These are phyloP conservation scores for Drosophila merina DNA, from an alignment of 2,888 invertebrate genomes.

Conservation along the genomic window DNA sequence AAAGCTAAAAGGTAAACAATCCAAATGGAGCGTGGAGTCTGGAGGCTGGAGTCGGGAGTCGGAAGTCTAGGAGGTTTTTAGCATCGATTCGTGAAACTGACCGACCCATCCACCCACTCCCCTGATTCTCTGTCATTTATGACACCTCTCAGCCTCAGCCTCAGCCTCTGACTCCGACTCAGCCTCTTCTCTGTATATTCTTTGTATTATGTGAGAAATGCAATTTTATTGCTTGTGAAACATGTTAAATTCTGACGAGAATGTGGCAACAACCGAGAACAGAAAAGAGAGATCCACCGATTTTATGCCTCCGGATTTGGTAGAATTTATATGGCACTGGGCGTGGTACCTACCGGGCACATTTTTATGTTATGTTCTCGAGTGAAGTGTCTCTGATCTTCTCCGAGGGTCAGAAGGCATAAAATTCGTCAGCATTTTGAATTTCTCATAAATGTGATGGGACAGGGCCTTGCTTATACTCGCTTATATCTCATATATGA, in stretches of 20 bases:
- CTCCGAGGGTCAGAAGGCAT: conserved; percentile 19
- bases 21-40: background rate
- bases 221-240: conserved; percentile 82
- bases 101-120: conserved; percentile 10
- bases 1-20: conserved; percentile 48
- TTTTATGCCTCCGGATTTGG: conserved; percentile 65
- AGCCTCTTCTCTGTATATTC: background rate
- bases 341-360: conserved; percentile 51
- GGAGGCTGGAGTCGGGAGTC: conserved; percentile 34
- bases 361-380: conserved; percentile 36
- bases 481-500: conserved; percentile 16
- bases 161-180: background rate
- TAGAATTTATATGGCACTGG: conserved; percentile 69
- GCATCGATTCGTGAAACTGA: conserved; percentile 63
- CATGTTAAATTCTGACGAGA: conserved; percentile 71
- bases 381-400: conserved; percentile 36
- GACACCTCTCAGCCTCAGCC: conserved; percentile 30
- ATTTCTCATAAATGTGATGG: conserved; percentile 48
- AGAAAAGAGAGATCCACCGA: conserved; percentile 18
- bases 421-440: conserved; percentile 51
- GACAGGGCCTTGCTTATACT: conserved; percentile 19
- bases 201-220: conserved; percentile 81
- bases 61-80: conserved; percentile 51
- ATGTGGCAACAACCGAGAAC: conserved; percentile 52
- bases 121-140: conserved; percentile 25